A percentile compares a stretch with the other conserved stretches of the same genome.
These are phyloP conservation scores for Hylaea fasciaria DNA, from an alignment of 2,888 invertebrate species.

Conservation along the genomic window DNA sequence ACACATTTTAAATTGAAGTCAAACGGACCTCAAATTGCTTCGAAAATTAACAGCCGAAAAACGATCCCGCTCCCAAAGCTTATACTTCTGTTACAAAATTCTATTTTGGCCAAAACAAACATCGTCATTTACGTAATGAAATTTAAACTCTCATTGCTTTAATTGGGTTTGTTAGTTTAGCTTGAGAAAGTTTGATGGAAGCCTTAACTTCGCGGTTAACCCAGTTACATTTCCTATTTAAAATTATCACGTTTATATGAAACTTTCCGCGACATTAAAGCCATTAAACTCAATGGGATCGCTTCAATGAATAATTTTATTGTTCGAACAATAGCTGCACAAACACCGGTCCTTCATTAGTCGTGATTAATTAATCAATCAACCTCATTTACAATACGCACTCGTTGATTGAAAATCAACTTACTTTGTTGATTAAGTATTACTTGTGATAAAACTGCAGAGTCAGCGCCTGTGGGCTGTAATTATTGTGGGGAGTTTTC, in stretches of 20 bases:
- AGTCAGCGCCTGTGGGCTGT: conserved; percentile 19
- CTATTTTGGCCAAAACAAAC: conserved; percentile 33
- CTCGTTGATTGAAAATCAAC: conserved; percentile 31
- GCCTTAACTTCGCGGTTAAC: conserved; percentile 36
- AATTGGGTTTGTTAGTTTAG: conserved; percentile 39
- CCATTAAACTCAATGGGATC: conserved; percentile 23
- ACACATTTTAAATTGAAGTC: conserved; percentile 6
- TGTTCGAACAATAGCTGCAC: conserved; percentile 26
- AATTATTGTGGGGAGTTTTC: too few species aligned
- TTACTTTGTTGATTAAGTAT: conserved; percentile 23
- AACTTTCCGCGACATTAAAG: conserved; percentile 29
- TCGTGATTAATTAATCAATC: conserved; percentile 41
- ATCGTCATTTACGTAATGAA: conserved; percentile 35
- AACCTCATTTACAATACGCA: conserved; percentile 31
- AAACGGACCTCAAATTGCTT: conserved; percentile 11
- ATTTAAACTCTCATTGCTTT: conserved; percentile 39
- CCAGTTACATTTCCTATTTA: conserved; percentile 34
- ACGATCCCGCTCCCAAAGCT: conserved; percentile 16
- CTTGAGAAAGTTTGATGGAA: conserved; percentile 40
- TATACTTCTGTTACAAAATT: conserved; percentile 13
- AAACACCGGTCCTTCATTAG: conserved; percentile 40
- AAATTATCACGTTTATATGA: conserved; percentile 25
- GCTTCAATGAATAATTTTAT: conserved; percentile 31
- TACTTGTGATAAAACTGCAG: conserved; percentile 22
- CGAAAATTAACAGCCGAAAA: conserved; percentile 14